Evolutionary conservation across 2,113 vertebrate species (phyloP).

Genomic region (Corythoichthys intestinalis): DNA sequence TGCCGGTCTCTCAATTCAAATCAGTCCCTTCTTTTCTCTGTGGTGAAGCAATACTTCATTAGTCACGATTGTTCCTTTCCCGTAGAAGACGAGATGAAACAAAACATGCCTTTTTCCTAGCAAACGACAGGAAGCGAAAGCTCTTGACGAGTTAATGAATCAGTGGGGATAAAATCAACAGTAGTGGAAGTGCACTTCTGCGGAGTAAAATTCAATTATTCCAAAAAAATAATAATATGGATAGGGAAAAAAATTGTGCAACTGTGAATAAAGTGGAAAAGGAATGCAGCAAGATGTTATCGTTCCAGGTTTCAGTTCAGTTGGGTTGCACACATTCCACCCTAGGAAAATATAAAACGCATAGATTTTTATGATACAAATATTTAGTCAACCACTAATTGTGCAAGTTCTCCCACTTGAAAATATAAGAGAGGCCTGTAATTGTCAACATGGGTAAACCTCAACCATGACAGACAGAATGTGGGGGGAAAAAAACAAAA

Average conservation of each 20-base stretch:
- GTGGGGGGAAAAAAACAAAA: too few species aligned
- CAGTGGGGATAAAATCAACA: constrained; percentile 44
- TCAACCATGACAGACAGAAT: too few species aligned
- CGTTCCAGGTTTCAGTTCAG: constrained; percentile 7
- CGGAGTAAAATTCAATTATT: constrained; percentile 41
- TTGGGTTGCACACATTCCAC: not conserved
- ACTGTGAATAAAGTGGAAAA: constrained; percentile 10
- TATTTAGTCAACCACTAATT: too few species aligned
- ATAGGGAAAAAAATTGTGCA: constrained; percentile 1
- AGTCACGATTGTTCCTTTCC: constrained; percentile 48
- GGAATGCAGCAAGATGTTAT: constrained; percentile 2
- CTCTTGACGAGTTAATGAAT: constrained; percentile 58
- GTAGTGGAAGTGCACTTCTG: constrained; percentile 10
- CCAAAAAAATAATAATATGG: not conserved
- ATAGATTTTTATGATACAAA: not conserved
- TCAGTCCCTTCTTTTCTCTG: constrained; percentile 39
- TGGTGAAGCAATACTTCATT: constrained; percentile 49
- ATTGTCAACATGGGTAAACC: too few species aligned
- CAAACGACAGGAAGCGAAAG: constrained; percentile 35
- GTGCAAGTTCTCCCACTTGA: too few species aligned
- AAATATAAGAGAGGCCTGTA: too few species aligned
- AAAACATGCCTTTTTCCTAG: constrained; percentile 34
- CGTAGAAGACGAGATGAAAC: constrained; percentile 29
- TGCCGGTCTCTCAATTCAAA: constrained; percentile 62
- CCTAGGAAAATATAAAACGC: constrained; percentile 3